Evolutionary conservation across 2,888 invertebrate genomes (phyloP).

Genomic region (Andricus quercusramuli): DNA sequence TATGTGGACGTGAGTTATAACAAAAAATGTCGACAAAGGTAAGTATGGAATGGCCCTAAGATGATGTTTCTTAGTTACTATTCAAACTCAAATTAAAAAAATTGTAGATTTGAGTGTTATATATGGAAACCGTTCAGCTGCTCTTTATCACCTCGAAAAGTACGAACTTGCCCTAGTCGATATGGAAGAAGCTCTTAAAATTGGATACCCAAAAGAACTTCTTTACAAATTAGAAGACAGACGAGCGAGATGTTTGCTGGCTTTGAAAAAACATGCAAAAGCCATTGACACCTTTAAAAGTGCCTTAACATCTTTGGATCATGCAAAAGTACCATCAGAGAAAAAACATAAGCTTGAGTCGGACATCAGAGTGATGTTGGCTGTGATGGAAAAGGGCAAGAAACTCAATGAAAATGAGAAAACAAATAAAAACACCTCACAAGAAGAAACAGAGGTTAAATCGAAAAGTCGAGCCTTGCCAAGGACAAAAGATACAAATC

Average conservation of each 20-base stretch:
- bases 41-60: too few species aligned
- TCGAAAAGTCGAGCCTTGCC: conserved; percentile 63
- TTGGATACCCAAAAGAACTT: conserved; percentile 86
- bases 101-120: conserved; percentile 83
- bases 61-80: too few species aligned
- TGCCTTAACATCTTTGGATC: conserved; percentile 85
- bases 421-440: conserved; percentile 27
- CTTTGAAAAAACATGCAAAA: conserved; percentile 83
- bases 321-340: conserved; percentile 83
- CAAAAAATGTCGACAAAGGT: too few species aligned
- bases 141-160: conserved; percentile 86
- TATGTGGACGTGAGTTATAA: too few species aligned
- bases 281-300: conserved; percentile 85
- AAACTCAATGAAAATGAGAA: conserved; percentile 62
- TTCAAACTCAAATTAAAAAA: too few species aligned
- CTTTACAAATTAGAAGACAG: conserved; percentile 89
- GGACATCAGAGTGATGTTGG: conserved; percentile 86
- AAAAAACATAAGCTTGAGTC: conserved; percentile 83
- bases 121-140: conserved; percentile 90
- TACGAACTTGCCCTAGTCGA: conserved; percentile 86
- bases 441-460: conserved; percentile 56
- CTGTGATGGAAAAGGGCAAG: conserved; percentile 84
- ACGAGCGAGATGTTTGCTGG: conserved; percentile 86
- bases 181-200: conserved; percentile 83
- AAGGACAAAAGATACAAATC: conserved; percentile 76